These are phyloP conservation scores for Pandemis heparana DNA, from an alignment of 2,888 invertebrate species.

Conservation along the genomic window DNA sequence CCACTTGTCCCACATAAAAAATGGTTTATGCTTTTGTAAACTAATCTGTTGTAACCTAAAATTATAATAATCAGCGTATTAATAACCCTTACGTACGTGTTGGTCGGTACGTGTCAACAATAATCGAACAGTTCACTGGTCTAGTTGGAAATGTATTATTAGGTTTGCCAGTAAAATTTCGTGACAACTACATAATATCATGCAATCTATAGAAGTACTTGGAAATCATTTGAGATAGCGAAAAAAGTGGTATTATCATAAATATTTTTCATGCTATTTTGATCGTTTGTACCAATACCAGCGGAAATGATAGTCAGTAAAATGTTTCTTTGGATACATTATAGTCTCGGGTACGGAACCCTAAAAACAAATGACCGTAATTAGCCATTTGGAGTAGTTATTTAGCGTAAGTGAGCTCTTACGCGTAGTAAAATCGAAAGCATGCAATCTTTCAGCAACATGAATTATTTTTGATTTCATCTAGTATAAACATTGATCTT, in stretches of 20 bases:
- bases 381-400: slow-evolving; percentile 10
- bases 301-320: slow-evolving; percentile 21
- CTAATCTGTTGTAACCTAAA: slow-evolving; percentile 19
- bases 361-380: slow-evolving; percentile 22
- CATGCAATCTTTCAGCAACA: background rate
- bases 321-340: slow-evolving; percentile 15
- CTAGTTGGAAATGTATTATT: background rate
- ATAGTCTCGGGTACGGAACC: slow-evolving; percentile 17
- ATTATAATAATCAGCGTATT: slow-evolving; percentile 13
- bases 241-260: background rate
- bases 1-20: slow-evolving; percentile 43
- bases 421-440: background rate
- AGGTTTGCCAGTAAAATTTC: background rate
- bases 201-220: background rate
- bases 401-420: slow-evolving; percentile 1
- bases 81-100: slow-evolving; percentile 11
- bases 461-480: background rate
- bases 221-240: background rate
- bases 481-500: background rate
- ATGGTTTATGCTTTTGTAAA: slow-evolving; percentile 31
- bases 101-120: slow-evolving; percentile 8
- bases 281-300: background rate
- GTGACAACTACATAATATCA: background rate
- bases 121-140: slow-evolving; percentile 3
- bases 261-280: background rate